Conservation (phyloP, 2,797 vertebrate species). For the Coluber constrictor region DNA sequence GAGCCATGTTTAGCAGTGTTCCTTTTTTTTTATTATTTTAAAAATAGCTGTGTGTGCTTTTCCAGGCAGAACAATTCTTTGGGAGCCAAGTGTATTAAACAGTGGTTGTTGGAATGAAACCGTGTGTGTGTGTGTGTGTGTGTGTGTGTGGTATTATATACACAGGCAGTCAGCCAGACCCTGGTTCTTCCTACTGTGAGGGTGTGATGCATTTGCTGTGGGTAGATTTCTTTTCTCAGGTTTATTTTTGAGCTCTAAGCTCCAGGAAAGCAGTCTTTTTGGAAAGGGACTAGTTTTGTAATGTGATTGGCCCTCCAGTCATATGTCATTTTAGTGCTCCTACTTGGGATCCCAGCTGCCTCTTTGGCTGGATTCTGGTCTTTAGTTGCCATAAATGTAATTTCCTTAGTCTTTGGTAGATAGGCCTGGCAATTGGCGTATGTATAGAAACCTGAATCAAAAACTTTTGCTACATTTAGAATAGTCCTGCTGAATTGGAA, state of each 20-base stretch:
- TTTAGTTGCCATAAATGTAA: background rate
- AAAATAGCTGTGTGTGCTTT: slow-evolving; percentile 66
- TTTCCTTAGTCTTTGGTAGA: slow-evolving; percentile 4
- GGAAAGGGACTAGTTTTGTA: background rate
- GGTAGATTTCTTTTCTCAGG: background rate
- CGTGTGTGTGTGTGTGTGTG: background rate
- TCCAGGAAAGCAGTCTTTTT: background rate
- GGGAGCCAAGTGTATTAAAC: slow-evolving; percentile 45
- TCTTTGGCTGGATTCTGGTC: background rate
- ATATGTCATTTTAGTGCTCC: background rate
- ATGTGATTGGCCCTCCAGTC: background rate
- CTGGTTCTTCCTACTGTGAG: background rate
- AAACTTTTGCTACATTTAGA: slow-evolving; percentile 43
- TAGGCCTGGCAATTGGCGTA: background rate
- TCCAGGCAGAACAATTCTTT: slow-evolving; percentile 47
- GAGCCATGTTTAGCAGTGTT: slow-evolving; percentile 51
- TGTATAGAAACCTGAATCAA: background rate
- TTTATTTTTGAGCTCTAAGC: background rate
- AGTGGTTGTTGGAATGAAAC: slow-evolving; percentile 42
- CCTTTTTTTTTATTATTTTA: slow-evolving; percentile 35
- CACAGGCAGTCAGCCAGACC: background rate
- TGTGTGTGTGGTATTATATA: slow-evolving; percentile 38
- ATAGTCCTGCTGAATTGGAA: background rate
- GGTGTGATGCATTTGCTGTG: background rate
- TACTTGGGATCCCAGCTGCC: background rate